A percentile compares a stretch with the other conserved stretches of the same genome.
phyloP scores from a whole-genome alignment of 2,888 invertebrate species.

The Miltochrista miniata region DNA sequence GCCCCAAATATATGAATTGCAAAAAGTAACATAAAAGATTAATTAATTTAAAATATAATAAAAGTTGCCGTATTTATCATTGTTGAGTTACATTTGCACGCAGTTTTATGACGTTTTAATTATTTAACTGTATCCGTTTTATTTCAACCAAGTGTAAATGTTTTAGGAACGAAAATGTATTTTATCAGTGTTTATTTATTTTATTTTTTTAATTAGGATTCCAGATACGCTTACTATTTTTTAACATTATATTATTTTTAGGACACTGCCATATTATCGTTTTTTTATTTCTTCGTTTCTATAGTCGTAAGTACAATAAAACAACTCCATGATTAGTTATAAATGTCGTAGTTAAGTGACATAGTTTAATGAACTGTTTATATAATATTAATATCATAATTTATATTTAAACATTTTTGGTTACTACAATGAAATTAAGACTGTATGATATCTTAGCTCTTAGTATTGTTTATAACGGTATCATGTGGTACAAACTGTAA shows the following conservation, averaged over 20 bases:
- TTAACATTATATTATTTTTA: constrained; percentile 51
- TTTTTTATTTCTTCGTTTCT: constrained; percentile 32
- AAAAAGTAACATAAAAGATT: neutral
- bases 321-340: constrained; percentile 35
- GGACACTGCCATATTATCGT: constrained; percentile 69
- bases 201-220: constrained; percentile 41
- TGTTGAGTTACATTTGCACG: neutral
- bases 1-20: neutral
- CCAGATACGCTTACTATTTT: constrained; percentile 77
- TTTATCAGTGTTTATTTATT: constrained; percentile 40
- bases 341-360: constrained; percentile 36
- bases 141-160: constrained; percentile 15
- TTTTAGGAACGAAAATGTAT: constrained; percentile 7
- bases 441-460: constrained; percentile 56
- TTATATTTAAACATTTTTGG: constrained; percentile 25
- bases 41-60: neutral
- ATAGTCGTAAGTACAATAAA: constrained; percentile 27
- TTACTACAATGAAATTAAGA: constrained; percentile 64
- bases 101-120: neutral
- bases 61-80: neutral
- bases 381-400: constrained; percentile 38
- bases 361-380: constrained; percentile 20
- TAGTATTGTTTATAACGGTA: constrained; percentile 30
- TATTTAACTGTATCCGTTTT: constrained; percentile 13
- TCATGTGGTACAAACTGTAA: constrained; percentile 30